Evolutionary conservation across 2,888 invertebrate species (phyloP), one percentile per base, ranked within the genome.

Genomic region (Amphipoea oculea): DNA sequence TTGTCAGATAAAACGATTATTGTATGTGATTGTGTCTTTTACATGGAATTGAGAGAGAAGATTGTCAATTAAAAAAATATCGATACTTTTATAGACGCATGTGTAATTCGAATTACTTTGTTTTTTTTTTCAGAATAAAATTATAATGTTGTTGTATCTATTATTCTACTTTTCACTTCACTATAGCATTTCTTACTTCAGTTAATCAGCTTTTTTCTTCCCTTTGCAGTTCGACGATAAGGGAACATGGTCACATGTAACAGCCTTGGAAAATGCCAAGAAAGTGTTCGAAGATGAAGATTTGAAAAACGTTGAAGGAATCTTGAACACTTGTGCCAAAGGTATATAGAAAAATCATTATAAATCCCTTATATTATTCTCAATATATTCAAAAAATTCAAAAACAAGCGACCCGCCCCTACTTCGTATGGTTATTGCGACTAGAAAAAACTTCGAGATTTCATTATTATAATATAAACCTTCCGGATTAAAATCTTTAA

Each of bases 281-380:
- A 88, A 90, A 79, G 81, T 94, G 4, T 95, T 95, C 66, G 82
- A 92, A n/a, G 92, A 93, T 45, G 87, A 91, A 5, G 94, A 94
- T 65, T 71, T 95, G 7, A 91, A 93, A 36, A 87, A 85, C 7
- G 88, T 95, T 29, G 89, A 92, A 76, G 90, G 91, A 42, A 93
- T 93, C 60, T 88, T 95, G 0, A 84, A 79, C 0, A 79, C 84
- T 29, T 88, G 88, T 42, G 78, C 78, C 54, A 81, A 82, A 83
- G 88, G 88, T 88, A 51, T 12, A 67, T 54, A 29, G 23, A 42
- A 23, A 23, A 23, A 11, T 6, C 29, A 51, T 17, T 36, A 75
- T 7, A 1, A 17, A 63, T n/a, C 11, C 9, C 4, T 17, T 40
- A n/a, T 40, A 62, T n/a, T 40, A 14, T 11, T 40, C 40, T 14